Base-by-base conservation (phyloP, 2,888 invertebrate species). In the Stratiomys singularior region DNA sequence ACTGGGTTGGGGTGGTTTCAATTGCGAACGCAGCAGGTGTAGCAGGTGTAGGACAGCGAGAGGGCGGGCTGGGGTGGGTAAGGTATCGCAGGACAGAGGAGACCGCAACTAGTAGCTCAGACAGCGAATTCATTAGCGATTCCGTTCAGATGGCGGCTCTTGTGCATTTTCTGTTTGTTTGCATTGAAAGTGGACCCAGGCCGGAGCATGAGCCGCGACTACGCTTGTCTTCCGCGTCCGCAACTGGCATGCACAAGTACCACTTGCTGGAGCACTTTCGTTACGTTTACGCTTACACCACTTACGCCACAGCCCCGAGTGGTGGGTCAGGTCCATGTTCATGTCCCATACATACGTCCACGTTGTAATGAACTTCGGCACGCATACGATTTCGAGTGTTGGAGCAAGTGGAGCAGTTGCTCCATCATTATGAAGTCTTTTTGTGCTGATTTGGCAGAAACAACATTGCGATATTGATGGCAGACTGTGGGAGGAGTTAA, bases 61-160 rank as follows among this genome's bases (percentile, higher is more conserved):
- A 25, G 60, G 21, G 25, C 18, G 52, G 52, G 52, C 15, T 5
- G n/a, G 15, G 52, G 52, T 5, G n/a, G n/a, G 11, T 7, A 23
- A 25, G 5, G 7, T 25, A 15, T 11, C 44, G 23, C 67, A 67
- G 23, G 37, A 30, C n/a, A 30, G 25, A 7, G 18, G 18, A 37
- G 37, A 5, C 44, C 37, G 23, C 37, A 9, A 37, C 37, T 37
- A 37, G 37, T 37, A n/a, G 18, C 27, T 11, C 37, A 67, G 67
- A 67, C 67, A 15, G 37, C 46, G 44, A 67, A 13, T 67, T 67
- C 67, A 67, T 67, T 67, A 67, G 67, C 67, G 67, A 67, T 67
- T 67, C 64, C 28, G 64, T 18, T 11, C 64, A 28, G 64, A 64
- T 64, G 30, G 28, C n/a, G 15, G n/a, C n/a, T n/a, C 28, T 64